Base-by-base conservation (phyloP, 92 coral and sea anemone species). In the Phenganax stokvisi region DNA sequence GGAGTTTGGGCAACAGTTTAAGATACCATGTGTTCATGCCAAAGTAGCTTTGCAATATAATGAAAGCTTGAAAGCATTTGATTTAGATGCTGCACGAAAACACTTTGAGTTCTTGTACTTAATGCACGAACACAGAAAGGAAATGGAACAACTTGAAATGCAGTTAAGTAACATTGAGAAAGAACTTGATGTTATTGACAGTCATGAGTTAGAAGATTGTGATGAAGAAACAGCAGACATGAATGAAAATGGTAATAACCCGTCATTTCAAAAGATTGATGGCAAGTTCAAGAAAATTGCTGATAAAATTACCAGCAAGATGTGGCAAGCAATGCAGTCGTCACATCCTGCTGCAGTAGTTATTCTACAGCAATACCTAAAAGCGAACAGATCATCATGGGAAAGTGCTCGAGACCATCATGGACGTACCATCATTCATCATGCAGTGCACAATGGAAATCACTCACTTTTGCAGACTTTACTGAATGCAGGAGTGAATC, bases 291-390 rank as follows among this genome's bases (percentile, higher is more conserved):
- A 85, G 53, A 85, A 80, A 57, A 65, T 85, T n/a, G 61, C 29
- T 70, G 61, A 47, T 25, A 80, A 73, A 80, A 62, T 85, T 10
- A 56, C 17, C 71, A 61, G n/a, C 4, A 85, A 80, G 63, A 80
- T 85, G 85, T 79, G 79, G 85, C 54, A 67, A 20, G 85, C 88
- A 31, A 73, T 31, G 17, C 88, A 85, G 81, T 74, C 89, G 25
- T 25, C 58, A 53, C 81, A 85, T 58, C 65, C 81, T 0, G 82
- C 76, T 1, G 77, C 85, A 10, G 55, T 67, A 61, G 69, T 72
- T 52, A 64, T 61, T n/a, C 74, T 85, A 25, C 65, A 72, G 12
- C 80, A 74, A 25, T 80, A 81, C 47, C 55, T 85, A 54, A 67
- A 65, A 47, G 56, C 78, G n/a, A 74, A 80, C 52, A 54, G 85